Evolutionary conservation across 2,888 invertebrate genomes (phyloP), one percentile per base, ranked within the genome.

Genomic region (Spatulosminthurus flaviceps): DNA sequence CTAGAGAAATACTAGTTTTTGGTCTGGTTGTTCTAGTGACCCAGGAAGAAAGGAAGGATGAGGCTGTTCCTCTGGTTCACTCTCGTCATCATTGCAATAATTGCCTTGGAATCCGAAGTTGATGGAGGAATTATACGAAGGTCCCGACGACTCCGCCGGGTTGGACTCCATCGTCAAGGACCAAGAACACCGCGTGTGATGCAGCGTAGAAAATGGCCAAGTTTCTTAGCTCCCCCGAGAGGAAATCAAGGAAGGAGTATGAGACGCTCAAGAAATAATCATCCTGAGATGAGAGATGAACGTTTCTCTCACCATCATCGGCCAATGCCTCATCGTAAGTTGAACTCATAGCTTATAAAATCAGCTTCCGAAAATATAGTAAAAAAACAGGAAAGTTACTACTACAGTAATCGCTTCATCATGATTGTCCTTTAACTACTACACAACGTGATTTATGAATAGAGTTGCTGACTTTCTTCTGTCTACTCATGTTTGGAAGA

Each of bases 1-100:
- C 84, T 82, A 82, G 78, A 81, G 83, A 83, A 83, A 81, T 80
- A 84, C 83, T 81, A 83, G 83, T 84, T 84, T 84, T 81, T 83
- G 81, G 80, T 83, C 83, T 84, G 77, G 79, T 81, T 84, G 83
- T 84, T 84, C 83, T 84, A 84, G 83, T 84, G 83, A 84, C 84
- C 84, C 77, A 83, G 80, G 79, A 81, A 79, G 80, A 72, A 72
- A 41, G 76, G 77, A 66, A 82, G 77, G 72, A 83, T 83, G 82
- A 81, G 79, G 78, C 78, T 82, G 64, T 75, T 75, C 77, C 80
- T 83, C 64, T 77, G 80, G 64, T 79, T 81, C 78, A 80, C 81
- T 67, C 78, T 81, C 43, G 61, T 80, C 80, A 51, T 83, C 80
- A 72, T 80, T 78, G 79, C 74, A 43, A 67, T 78, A 51, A 28